Conservation (phyloP, 2,888 invertebrate species). For the Drosophila hawaiiensis region DNA sequence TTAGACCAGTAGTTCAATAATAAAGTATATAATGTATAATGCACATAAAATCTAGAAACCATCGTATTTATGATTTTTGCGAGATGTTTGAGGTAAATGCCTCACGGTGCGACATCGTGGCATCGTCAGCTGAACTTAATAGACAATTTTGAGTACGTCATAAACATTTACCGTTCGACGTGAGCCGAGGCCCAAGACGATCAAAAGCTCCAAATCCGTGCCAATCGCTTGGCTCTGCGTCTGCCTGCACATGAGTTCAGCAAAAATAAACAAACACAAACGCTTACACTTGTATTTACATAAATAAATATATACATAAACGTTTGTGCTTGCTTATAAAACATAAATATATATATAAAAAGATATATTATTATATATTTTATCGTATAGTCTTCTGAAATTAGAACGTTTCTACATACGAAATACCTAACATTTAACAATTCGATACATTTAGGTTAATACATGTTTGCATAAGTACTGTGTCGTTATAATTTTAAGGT, state of each 20-base stretch:
- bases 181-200: constrained; percentile 39
- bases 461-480: too few species aligned
- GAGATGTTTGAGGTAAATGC: not conserved
- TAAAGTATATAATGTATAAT: not conserved
- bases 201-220: constrained; percentile 16
- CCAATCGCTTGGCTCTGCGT: constrained; percentile 19
- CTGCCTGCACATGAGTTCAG: constrained; percentile 33
- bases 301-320: not conserved
- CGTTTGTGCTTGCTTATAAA: not conserved
- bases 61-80: not conserved
- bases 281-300: constrained; percentile 11
- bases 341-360: not conserved
- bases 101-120: constrained; percentile 18
- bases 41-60: not conserved
- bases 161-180: constrained; percentile 80
- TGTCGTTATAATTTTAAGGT: too few species aligned
- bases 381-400: not conserved
- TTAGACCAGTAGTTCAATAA: not conserved
- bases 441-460: not conserved
- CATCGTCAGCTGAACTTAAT: constrained; percentile 78
- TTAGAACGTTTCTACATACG: not conserved
- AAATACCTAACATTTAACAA: not conserved
- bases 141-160: constrained; percentile 78
- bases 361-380: not conserved
- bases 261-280: constrained; percentile 55